These are phyloP conservation scores for Cryptomyrus ogoouensis DNA, from an alignment of 2,113 vertebrate genomes.

Conservation along the genomic window DNA sequence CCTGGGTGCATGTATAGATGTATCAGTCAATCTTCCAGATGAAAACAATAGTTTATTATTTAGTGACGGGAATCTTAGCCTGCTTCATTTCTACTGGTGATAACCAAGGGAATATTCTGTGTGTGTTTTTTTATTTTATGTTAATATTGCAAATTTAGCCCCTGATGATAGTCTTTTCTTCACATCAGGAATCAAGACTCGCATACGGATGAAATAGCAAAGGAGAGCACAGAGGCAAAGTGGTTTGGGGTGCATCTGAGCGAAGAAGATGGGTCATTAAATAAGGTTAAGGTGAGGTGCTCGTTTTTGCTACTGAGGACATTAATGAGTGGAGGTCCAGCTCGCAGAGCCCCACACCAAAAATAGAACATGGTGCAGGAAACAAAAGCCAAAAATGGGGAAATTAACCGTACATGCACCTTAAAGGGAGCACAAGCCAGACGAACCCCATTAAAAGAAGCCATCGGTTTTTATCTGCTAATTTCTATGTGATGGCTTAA, in stretches of 20 bases:
- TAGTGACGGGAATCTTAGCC: neutral
- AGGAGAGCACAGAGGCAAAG: neutral
- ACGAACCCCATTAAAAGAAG: neutral
- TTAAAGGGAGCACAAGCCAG: neutral
- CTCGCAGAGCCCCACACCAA: neutral
- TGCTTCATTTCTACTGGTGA: neutral
- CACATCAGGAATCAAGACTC: neutral
- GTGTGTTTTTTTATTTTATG: neutral
- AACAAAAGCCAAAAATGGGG: neutral
- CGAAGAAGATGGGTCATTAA: neutral
- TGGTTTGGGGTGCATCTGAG: neutral
- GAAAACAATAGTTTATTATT: conserved; percentile 12
- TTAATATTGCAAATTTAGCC: neutral
- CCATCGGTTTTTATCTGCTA: neutral
- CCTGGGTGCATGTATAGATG: neutral
- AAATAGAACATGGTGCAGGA: neutral
- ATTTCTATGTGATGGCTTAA: neutral
- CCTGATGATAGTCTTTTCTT: neutral
- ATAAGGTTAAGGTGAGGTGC: neutral
- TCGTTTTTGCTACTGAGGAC: neutral
- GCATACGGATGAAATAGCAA: neutral
- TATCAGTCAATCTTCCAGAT: neutral
- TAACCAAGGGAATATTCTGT: neutral
- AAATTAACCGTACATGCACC: neutral
- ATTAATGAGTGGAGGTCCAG: neutral